Conservation (phyloP, 2,888 invertebrate genomes). For the Xestia c-nigrum region DNA sequence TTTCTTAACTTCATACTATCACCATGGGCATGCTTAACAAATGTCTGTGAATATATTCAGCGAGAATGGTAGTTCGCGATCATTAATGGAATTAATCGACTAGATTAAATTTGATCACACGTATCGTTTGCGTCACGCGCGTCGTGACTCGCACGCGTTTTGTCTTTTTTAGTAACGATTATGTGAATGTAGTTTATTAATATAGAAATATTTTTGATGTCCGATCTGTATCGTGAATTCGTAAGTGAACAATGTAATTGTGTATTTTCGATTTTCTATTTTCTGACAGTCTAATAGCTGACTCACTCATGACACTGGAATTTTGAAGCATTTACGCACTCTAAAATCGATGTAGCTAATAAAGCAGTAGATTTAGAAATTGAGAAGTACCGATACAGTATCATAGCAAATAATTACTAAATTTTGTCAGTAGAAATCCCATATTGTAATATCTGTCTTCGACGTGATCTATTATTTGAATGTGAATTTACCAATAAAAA, state of each 20-base stretch:
- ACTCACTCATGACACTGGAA: constrained; percentile 82
- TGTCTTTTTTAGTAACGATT: constrained; percentile 81
- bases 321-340: constrained; percentile 89
- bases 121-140: constrained; percentile 75
- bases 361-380: constrained; percentile 87
- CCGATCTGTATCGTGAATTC: constrained; percentile 88
- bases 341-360: constrained; percentile 86
- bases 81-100: constrained; percentile 74
- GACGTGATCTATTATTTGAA: constrained; percentile 90
- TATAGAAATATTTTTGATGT: constrained; percentile 89
- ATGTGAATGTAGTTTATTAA: constrained; percentile 86
- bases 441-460: constrained; percentile 87
- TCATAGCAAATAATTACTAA: constrained; percentile 86
- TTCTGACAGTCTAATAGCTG: constrained; percentile 82
- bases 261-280: constrained; percentile 85
- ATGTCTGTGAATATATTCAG: constrained; percentile 70
- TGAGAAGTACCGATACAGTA: constrained; percentile 88
- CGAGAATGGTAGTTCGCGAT: constrained; percentile 70
- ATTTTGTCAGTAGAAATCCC: constrained; percentile 88
- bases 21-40: constrained; percentile 67
- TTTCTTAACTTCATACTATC: constrained; percentile 64
- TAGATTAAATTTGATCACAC: constrained; percentile 79
- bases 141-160: constrained; percentile 79
- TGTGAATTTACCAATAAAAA: constrained; percentile 91
- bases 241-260: constrained; percentile 83